Evolutionary conservation across 2,888 invertebrate species (phyloP).

Genomic region (Stegophylla sp.): DNA sequence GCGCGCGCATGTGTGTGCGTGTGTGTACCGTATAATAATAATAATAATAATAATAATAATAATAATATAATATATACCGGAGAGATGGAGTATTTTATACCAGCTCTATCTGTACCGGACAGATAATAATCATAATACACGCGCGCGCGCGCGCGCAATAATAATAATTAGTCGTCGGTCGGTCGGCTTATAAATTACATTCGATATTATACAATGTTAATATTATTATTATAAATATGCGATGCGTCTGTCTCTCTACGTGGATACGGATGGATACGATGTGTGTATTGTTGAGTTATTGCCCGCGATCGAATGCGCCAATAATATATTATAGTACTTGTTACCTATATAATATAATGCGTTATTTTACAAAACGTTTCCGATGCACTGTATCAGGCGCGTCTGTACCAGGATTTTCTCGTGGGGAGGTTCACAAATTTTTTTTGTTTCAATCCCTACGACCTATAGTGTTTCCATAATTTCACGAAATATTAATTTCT

Average conservation of each 20-base stretch:
- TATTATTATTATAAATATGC: too few relatives aligned
- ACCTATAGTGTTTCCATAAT: too few relatives aligned
- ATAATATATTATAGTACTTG: neutral
- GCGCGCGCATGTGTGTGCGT: neutral
- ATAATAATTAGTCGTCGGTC: neutral
- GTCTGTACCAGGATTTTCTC: too few relatives aligned
- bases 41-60: too few relatives aligned
- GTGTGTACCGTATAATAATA: too few relatives aligned
- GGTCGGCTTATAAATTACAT: neutral
- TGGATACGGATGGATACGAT: neutral
- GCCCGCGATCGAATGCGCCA: neutral
- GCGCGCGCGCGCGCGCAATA: neutral
- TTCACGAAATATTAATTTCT: too few relatives aligned
- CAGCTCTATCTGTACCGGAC: too few relatives aligned
- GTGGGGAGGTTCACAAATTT: too few relatives aligned
- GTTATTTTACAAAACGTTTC: neutral
- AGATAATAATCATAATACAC: neutral
- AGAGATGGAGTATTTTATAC: too few relatives aligned
- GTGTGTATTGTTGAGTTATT: neutral
- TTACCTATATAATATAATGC: neutral
- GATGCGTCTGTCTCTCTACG: neutral
- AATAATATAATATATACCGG: too few relatives aligned
- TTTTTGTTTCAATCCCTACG: too few relatives aligned
- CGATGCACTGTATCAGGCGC: neutral
- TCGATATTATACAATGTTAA: too few relatives aligned